Evolutionary conservation across 1,140 invertebrate genomes (phyloP).

Genomic region (Drosophila micromelanica): DNA sequence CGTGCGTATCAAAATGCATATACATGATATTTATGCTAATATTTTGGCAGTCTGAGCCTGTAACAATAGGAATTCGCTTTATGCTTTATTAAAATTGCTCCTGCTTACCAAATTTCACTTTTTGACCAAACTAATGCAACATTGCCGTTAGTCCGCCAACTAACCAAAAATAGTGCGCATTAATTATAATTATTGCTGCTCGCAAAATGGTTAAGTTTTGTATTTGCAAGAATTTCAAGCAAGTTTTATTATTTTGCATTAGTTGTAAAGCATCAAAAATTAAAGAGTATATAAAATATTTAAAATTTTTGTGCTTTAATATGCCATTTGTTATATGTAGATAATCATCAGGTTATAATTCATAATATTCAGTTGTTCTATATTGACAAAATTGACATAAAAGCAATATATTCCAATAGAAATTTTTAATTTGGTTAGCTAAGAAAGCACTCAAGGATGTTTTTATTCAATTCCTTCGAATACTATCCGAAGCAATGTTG

Average conservation of each 20-base stretch:
- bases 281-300: no score
- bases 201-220: no score
- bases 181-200: constrained; percentile 6
- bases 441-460: not conserved
- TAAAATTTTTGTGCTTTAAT: no score
- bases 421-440: not conserved
- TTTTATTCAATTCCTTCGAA: not conserved
- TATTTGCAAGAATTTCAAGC: no score
- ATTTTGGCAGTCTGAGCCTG: constrained; percentile 56
- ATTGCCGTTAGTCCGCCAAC: not conserved
- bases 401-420: not conserved
- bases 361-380: no score
- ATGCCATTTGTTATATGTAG: no score
- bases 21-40: constrained; percentile 73
- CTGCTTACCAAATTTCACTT: constrained; percentile 15
- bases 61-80: constrained; percentile 33
- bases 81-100: constrained; percentile 7
- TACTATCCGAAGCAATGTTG: no score
- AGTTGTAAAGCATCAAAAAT: no score
- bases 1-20: constrained; percentile 51
- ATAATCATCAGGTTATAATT: no score
- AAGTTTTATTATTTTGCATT: no score
- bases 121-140: constrained; percentile 5
- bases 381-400: no score
- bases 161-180: constrained; percentile 14